Evolutionary conservation across 2,888 invertebrate species (phyloP).

Genomic region (Drosophila suboccidentalis): DNA sequence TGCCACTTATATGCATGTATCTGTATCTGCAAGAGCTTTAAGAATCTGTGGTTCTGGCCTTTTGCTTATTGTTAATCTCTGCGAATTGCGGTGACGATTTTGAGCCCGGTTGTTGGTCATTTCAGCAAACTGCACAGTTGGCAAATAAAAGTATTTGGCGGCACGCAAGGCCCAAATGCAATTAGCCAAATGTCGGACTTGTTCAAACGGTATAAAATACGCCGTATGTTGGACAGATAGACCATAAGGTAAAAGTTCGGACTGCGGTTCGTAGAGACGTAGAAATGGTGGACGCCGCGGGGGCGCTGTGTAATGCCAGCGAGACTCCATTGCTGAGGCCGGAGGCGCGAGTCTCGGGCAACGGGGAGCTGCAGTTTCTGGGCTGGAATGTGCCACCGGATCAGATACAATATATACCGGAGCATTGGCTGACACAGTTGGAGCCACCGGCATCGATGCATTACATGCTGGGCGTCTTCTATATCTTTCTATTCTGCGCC

Average conservation of each 20-base stretch:
- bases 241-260: constrained; percentile 26
- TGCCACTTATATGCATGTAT: not conserved
- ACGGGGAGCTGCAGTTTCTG: constrained; percentile 86
- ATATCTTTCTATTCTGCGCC: constrained; percentile 90
- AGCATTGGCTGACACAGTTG: constrained; percentile 92
- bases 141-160: constrained; percentile 74
- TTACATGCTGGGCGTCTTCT: constrained; percentile 91
- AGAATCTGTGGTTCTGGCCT: not conserved
- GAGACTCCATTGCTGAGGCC: constrained; percentile 67
- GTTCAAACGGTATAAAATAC: constrained; percentile 56
- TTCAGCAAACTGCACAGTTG: constrained; percentile 51
- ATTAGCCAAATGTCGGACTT: constrained; percentile 50
- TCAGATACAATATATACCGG: constrained; percentile 91
- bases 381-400: constrained; percentile 92
- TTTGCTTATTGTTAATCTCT: constrained; percentile 22
- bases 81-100: constrained; percentile 8
- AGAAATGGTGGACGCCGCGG: constrained; percentile 40
- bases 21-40: not conserved
- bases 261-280: constrained; percentile 7
- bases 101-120: constrained; percentile 16
- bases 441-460: constrained; percentile 93
- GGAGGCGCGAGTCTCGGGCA: constrained; percentile 66
- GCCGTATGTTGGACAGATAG: not conserved
- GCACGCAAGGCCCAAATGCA: constrained; percentile 72
- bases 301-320: constrained; percentile 73